Evolutionary conservation across 2,113 vertebrate genomes (phyloP), one percentile per base, ranked within the genome.

Genomic region (Ceyx cyanopectus): DNA sequence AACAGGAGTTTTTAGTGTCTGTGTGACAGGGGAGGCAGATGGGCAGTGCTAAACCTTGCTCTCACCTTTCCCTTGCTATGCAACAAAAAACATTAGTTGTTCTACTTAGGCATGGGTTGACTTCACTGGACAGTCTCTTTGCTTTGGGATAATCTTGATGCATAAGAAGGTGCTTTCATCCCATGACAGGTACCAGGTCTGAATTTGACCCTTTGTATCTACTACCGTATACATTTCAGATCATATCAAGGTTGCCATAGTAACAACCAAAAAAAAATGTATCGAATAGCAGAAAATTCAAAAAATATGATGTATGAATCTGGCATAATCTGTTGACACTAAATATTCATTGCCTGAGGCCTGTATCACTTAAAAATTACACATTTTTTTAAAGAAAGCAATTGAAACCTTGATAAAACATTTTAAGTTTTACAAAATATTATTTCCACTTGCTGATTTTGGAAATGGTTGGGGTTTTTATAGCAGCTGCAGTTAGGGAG

Each of bases 291-390:
- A 91, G 77, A 92, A 87, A 73, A 82, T 66, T 60, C 2, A 60
- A 74, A 77, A 93, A 95, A 67, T 34, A 77, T 4, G 14, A 85
- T 82, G 32, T 67, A 80, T 74, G 67, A 89, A 67, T 93, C 37
- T 51, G 73, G 67, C 34, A 74, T 93, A 93, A 95, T 93, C 79
- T 95, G 84, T 91, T 89, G 92, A 85, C 86, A 77, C 73, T 65
- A 90, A 95, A 51, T 66, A 81, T 85, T 84, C 7, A 0, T 85
- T 87, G 84, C 89, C 92, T 40, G 54, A 68, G 68, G 93, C 41
- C 67, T 73, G 12, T 40, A 67, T 62, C 87, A 66, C 61, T 72
- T 85, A 10, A 85, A 87, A 95, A 75, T 90, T 87, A 88, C 68
- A 89, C 32, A 37, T 58, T 93, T 86, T 81, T 81, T 24, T 58